These are phyloP conservation scores for Conus betulinus DNA, from an alignment of 1,140 invertebrate genomes.

Conservation along the genomic window DNA sequence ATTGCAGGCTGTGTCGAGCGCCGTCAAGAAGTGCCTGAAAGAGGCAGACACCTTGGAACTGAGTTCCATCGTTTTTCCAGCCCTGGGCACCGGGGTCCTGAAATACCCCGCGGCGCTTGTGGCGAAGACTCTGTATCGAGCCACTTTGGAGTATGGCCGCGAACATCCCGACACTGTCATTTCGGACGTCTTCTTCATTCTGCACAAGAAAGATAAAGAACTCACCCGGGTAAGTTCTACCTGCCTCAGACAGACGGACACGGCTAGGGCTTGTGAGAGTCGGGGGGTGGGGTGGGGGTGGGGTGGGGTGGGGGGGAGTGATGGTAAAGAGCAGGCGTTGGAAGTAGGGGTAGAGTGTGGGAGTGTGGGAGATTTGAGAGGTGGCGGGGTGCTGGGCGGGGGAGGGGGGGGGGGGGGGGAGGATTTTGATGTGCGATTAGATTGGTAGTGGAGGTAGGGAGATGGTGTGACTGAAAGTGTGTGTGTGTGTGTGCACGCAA, in stretches of 20 bases:
- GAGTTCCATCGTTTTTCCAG: slow-evolving; percentile 50
- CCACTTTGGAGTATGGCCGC: slow-evolving; percentile 44
- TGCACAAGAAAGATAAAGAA: slow-evolving; percentile 12
- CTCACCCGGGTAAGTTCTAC: not conserved
- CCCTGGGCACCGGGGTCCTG: slow-evolving; percentile 55
- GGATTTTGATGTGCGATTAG: too few species aligned
- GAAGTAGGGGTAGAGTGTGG: too few species aligned
- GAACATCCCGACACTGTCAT: slow-evolving; percentile 16
- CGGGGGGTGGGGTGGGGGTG: not conserved
- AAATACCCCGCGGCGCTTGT: slow-evolving; percentile 47
- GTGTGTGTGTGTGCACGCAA: too few species aligned
- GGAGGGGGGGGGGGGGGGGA: too few species aligned
- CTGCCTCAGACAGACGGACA: too few species aligned
- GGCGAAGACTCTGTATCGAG: slow-evolving; percentile 45
- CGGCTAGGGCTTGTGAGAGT: too few species aligned
- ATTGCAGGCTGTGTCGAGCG: slow-evolving; percentile 24
- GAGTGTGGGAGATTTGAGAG: too few species aligned
- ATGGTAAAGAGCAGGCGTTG: too few species aligned
- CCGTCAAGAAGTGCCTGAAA: slow-evolving; percentile 44
- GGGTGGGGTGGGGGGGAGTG: too few species aligned
- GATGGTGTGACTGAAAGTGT: too few species aligned
- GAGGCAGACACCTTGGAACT: slow-evolving; percentile 41
- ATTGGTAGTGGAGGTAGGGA: too few species aligned
- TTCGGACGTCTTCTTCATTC: slow-evolving; percentile 38
- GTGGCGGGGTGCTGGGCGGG: too few species aligned